phyloP scores from a whole-genome alignment of 2,888 invertebrate genomes.

The Chelonus formosanus region DNA sequence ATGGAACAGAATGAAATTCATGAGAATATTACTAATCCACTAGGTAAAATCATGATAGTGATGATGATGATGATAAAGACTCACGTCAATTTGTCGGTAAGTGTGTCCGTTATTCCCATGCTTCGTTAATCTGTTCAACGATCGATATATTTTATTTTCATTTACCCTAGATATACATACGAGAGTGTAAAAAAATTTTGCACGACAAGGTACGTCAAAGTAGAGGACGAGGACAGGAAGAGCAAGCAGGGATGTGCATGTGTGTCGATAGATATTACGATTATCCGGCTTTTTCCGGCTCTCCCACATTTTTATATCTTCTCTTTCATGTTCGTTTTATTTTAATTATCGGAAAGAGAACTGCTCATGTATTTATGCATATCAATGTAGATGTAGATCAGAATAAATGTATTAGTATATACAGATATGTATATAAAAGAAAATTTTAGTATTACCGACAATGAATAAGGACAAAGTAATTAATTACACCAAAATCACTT shows the following conservation, averaged over 20 bases:
- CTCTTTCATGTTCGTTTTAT: constrained; percentile 21
- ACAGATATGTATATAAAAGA: too few species aligned
- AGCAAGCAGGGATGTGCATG: constrained; percentile 7
- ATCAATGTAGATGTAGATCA: neutral
- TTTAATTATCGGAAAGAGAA: constrained; percentile 29
- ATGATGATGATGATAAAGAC: constrained; percentile 1
- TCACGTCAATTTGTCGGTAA: constrained; percentile 30
- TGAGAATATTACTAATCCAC: constrained; percentile 16
- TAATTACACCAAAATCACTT: too few species aligned
- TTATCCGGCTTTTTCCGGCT: constrained; percentile 30
- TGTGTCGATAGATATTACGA: constrained; percentile 36
- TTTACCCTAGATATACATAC: neutral
- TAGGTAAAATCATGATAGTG: neutral
- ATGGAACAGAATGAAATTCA: constrained; percentile 16
- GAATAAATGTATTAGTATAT: too few species aligned
- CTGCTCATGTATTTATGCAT: neutral
- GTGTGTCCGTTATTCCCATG: constrained; percentile 26
- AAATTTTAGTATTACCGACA: too few species aligned
- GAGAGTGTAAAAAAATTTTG: constrained; percentile 18
- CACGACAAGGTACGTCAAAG: constrained; percentile 25
- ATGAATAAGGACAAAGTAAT: too few species aligned
- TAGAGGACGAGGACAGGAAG: constrained; percentile 13
- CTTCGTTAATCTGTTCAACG: constrained; percentile 31
- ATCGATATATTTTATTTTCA: constrained; percentile 32
- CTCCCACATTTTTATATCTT: constrained; percentile 16